Evolutionary conservation across 2,888 invertebrate species (phyloP).

Genomic region (Cerastis rubricosa): DNA sequence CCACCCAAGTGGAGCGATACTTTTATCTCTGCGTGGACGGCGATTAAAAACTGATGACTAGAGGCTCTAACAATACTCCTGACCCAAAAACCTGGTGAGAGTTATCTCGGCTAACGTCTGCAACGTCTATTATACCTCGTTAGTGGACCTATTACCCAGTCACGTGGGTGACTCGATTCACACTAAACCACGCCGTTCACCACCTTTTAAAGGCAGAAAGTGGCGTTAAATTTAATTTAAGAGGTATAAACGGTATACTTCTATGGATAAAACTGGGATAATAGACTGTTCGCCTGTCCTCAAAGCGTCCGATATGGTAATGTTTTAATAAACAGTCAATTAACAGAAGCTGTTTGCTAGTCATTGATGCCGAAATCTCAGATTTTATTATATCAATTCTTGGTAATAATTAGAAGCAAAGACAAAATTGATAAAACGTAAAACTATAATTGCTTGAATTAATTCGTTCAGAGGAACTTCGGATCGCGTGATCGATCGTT

Average conservation of each 20-base stretch:
- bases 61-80: slow-evolving; percentile 49
- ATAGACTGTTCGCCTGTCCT: slow-evolving; percentile 26
- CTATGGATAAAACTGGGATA: slow-evolving; percentile 33
- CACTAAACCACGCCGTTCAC: slow-evolving; percentile 27
- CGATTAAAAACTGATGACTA: slow-evolving; percentile 54
- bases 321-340: slow-evolving; percentile 39
- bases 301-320: slow-evolving; percentile 13
- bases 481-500: slow-evolving; percentile 23
- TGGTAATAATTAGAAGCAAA: slow-evolving; percentile 7
- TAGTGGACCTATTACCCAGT: slow-evolving; percentile 39
- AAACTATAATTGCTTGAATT: slow-evolving; percentile 5
- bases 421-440: background rate
- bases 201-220: slow-evolving; percentile 39
- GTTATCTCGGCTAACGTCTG: slow-evolving; percentile 52
- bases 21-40: slow-evolving; percentile 35
- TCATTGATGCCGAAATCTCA: slow-evolving; percentile 14
- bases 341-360: slow-evolving; percentile 27
- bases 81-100: slow-evolving; percentile 60
- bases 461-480: slow-evolving; percentile 1
- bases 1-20: slow-evolving; percentile 52
- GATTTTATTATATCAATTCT: slow-evolving; percentile 5
- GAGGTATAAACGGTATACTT: slow-evolving; percentile 27
- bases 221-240: slow-evolving; percentile 23
- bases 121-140: slow-evolving; percentile 56
- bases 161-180: slow-evolving; percentile 38